Conservation (phyloP, 2,888 invertebrate species). For the Lagria hirta region DNA sequence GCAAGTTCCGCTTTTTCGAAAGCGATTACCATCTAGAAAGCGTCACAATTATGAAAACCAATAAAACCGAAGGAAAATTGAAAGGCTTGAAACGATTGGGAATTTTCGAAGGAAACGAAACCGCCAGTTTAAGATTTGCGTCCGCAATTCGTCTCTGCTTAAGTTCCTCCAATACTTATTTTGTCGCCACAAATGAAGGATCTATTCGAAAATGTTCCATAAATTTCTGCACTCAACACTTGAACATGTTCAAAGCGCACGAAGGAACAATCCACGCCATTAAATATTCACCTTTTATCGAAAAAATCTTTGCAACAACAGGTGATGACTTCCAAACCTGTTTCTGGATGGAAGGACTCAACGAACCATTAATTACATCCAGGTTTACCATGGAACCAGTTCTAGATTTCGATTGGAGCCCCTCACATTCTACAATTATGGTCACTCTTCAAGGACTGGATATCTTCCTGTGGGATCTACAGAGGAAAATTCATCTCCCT, state of each 20-base stretch:
- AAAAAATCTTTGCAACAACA: constrained; percentile 69
- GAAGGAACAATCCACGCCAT: constrained; percentile 73
- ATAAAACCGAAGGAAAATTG: constrained; percentile 66
- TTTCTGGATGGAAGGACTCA: constrained; percentile 70
- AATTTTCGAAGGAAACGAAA: constrained; percentile 47
- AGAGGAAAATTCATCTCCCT: constrained; percentile 70
- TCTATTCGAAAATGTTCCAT: constrained; percentile 81
- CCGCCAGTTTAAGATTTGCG: constrained; percentile 57
- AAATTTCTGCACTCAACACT: constrained; percentile 70
- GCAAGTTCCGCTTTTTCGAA: constrained; percentile 32
- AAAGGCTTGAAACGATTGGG: constrained; percentile 56
- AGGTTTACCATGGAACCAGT: constrained; percentile 38
- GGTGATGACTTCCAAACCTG: constrained; percentile 77
- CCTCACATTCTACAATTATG: constrained; percentile 73
- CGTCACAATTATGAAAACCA: constrained; percentile 64
- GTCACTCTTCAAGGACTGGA: constrained; percentile 66
- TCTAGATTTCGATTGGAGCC: constrained; percentile 68
- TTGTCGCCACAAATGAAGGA: constrained; percentile 85
- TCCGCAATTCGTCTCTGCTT: constrained; percentile 64
- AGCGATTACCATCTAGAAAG: constrained; percentile 30
- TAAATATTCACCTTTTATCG: constrained; percentile 72
- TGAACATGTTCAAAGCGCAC: constrained; percentile 62
- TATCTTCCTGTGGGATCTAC: constrained; percentile 78
- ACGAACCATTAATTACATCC: constrained; percentile 48
- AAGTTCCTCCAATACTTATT: constrained; percentile 67